Evolutionary conservation across 2,113 vertebrate species (phyloP).

Genomic region (Stigmatopora nigra): DNA sequence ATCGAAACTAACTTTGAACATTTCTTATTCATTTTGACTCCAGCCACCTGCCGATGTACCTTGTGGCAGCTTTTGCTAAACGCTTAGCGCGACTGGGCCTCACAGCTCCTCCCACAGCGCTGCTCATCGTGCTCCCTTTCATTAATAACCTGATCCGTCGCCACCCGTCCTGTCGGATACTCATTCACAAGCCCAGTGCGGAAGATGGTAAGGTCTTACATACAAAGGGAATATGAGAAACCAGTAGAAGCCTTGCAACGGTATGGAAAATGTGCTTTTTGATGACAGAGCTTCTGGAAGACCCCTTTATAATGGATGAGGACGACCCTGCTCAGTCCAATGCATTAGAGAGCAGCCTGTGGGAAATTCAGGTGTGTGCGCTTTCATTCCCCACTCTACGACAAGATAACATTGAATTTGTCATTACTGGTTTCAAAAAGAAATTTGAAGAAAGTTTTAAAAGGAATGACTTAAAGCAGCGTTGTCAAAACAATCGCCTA

Average conservation of each 20-base stretch:
- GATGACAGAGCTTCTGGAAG: constrained; percentile 69
- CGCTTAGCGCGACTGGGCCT: constrained; percentile 83
- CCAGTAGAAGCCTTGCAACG: not conserved
- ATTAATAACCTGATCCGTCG: constrained; percentile 88
- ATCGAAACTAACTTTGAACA: not conserved
- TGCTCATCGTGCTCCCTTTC: constrained; percentile 86
- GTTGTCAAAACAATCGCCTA: no score
- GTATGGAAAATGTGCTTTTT: not conserved
- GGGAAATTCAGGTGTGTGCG: constrained; percentile 83
- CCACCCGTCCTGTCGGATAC: constrained; percentile 81
- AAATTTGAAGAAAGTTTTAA: not conserved
- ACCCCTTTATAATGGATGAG: constrained; percentile 81
- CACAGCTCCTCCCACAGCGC: constrained; percentile 78
- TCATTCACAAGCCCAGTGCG: constrained; percentile 77
- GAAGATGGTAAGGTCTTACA: constrained; percentile 41
- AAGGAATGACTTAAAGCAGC: not conserved
- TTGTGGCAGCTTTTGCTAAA: constrained; percentile 91
- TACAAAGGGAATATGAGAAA: not conserved
- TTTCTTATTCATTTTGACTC: not conserved
- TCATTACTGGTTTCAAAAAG: not conserved
- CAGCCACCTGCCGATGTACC: constrained; percentile 87
- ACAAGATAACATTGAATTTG: not conserved
- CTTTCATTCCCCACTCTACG: not conserved
- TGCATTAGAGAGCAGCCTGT: constrained; percentile 90
- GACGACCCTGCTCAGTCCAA: constrained; percentile 76